Base-by-base conservation (phyloP, 2,113 vertebrate genomes). In the Peromyscus californicus region DNA sequence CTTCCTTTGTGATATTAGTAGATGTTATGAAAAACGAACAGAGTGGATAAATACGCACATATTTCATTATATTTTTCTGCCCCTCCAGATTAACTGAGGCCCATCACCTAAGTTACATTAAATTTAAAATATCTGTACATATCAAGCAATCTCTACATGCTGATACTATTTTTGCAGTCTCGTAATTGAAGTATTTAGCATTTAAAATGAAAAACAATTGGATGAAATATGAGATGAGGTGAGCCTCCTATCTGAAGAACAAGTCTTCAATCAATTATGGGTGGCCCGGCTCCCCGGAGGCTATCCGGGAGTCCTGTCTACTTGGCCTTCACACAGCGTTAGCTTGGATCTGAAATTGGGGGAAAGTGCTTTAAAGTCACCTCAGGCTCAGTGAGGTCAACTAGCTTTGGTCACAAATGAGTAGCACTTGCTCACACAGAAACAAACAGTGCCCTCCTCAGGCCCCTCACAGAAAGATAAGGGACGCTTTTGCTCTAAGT, bases 11-110 rank as follows among this genome's bases (percentile, higher is more conserved):
- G 94, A 67, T 26, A 72, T 54, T 39, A 84, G 51, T 29, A 19
- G 80, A 96, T 75, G 94, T 33, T 89, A 86, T 82, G 31, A 80
- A 91, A 92, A 96, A 96, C 26, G 94, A 91, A 88, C 72, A n/a
- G 36, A 89, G 92, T 48, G 74, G 84, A 57, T 45, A 90, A 72
- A 91, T n/a, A 84, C 39, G 79, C 65, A 87, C 8, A 76, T 22
- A 97, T 89, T 93, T 92, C 36, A 69, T 84, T 97, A 22, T 72
- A 26, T 70, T 82, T 88, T 74, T 69, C 70, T 89, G 80, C 24
- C 83, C 17, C 39, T 65, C 48, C 78, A 76, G 70, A 85, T 88
- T 76, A 90, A 96, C 79, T 19, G 89, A n/a, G 59, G 80, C 24
- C 36, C 21, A 74, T 13, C 54, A 96, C 29, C 17, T 29, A 90